These are phyloP conservation scores for Pogonocichla stellata DNA, from an alignment of 2,113 vertebrate genomes.

Conservation along the genomic window DNA sequence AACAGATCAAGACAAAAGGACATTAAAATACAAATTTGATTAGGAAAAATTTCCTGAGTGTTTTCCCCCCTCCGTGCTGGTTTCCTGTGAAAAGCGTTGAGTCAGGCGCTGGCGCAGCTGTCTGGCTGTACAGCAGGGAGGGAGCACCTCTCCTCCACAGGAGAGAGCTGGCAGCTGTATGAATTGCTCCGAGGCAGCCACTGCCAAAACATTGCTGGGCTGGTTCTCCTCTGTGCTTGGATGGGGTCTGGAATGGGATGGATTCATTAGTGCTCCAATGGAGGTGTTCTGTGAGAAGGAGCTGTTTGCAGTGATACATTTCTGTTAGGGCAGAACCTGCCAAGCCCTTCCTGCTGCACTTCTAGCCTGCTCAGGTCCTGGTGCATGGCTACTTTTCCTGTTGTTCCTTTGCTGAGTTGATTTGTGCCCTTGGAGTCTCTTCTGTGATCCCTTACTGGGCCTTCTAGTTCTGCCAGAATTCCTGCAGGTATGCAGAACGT, in stretches of 20 bases:
- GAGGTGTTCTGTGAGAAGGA: neutral
- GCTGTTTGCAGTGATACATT: neutral
- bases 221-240: neutral
- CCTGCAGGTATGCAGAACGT: neutral
- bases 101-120: conserved; percentile 17
- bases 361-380: neutral
- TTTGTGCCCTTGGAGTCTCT: neutral
- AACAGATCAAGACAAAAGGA: neutral
- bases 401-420: neutral
- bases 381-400: neutral
- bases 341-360: neutral
- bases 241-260: neutral
- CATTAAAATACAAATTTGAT: conserved; percentile 1
- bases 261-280: neutral
- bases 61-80: neutral
- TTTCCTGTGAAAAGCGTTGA: neutral
- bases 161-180: neutral
- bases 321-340: neutral
- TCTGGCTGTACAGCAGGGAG: neutral
- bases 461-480: neutral
- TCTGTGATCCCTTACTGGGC: neutral
- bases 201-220: neutral
- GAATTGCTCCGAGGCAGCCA: neutral
- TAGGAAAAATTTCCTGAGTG: neutral
- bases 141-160: neutral